Evolutionary conservation across 2,113 vertebrate genomes (phyloP).

Genomic region (Argyrosomus japonicus): DNA sequence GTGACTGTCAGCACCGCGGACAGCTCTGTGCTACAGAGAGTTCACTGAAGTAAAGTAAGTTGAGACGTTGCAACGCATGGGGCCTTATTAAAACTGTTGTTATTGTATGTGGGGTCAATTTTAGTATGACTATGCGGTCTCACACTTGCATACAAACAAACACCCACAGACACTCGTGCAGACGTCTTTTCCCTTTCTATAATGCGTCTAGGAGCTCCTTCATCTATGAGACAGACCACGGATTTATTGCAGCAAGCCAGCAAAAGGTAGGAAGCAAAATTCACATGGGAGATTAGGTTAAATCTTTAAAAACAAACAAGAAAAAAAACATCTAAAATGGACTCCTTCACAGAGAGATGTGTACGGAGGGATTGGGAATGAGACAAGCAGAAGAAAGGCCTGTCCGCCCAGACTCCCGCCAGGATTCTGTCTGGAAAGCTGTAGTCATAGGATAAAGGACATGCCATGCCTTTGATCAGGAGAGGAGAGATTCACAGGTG

Average conservation of each 20-base stretch:
- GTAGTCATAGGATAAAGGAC: slow-evolving; percentile 72
- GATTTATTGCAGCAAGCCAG: slow-evolving; percentile 27
- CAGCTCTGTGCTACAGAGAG: slow-evolving; percentile 60
- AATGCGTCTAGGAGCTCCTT: background rate
- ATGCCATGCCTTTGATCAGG: slow-evolving; percentile 76
- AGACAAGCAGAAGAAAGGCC: slow-evolving; percentile 65
- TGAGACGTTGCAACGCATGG: slow-evolving; percentile 42
- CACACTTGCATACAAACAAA: slow-evolving; percentile 45
- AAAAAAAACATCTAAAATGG: slow-evolving; percentile 43
- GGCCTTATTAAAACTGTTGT: slow-evolving; percentile 61
- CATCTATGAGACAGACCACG: background rate
- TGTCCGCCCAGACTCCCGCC: slow-evolving; percentile 58
- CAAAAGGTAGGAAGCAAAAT: slow-evolving; percentile 8
- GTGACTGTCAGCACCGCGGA: slow-evolving; percentile 69
- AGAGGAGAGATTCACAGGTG: slow-evolving; percentile 69
- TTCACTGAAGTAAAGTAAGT: slow-evolving; percentile 29
- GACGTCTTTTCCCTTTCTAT: background rate
- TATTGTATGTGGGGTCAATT: slow-evolving; percentile 48
- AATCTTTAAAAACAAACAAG: slow-evolving; percentile 29
- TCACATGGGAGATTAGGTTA: slow-evolving; percentile 47
- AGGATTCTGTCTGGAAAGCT: slow-evolving; percentile 68
- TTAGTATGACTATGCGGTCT: slow-evolving; percentile 17
- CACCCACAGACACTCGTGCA: slow-evolving; percentile 14
- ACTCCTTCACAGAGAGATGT: slow-evolving; percentile 46
- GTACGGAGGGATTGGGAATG: slow-evolving; percentile 50